A percentile compares a stretch with the other conserved stretches of the same genome.
Conservation (phyloP, 2,113 vertebrate genomes). For the Calyptomena viridis region DNA sequence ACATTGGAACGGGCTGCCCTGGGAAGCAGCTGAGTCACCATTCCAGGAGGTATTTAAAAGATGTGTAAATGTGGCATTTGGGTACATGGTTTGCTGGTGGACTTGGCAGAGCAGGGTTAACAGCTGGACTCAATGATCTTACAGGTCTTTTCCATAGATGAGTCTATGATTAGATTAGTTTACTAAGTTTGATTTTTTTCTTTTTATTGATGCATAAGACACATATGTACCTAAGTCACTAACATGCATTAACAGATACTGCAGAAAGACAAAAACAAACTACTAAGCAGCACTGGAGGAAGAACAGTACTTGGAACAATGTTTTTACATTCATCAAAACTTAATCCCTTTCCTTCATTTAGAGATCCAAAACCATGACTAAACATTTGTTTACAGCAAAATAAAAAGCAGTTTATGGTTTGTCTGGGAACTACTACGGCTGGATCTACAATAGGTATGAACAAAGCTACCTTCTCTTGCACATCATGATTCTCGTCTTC, state of each 20-base stretch:
- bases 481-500: conserved; percentile 60
- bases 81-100: neutral
- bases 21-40: neutral
- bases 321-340: neutral
- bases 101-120: neutral
- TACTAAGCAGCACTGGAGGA: neutral
- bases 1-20: neutral
- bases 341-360: neutral
- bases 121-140: accelerated
- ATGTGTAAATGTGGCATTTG: too few species aligned
- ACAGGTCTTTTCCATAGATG: neutral
- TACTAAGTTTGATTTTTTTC: neutral
- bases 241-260: neutral
- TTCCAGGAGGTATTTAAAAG: neutral
- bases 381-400: neutral
- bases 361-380: neutral
- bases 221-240: neutral
- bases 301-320: neutral
- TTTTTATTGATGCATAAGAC: neutral
- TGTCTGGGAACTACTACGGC: neutral
- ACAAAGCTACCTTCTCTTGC: conserved; percentile 70
- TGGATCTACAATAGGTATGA: neutral
- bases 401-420: neutral
- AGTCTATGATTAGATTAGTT: neutral
- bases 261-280: neutral